Percentiles rank a stretch among this genome's conserved stretches.
Conservation (phyloP, 2,888 invertebrate genomes). For the Amiota communis region DNA sequence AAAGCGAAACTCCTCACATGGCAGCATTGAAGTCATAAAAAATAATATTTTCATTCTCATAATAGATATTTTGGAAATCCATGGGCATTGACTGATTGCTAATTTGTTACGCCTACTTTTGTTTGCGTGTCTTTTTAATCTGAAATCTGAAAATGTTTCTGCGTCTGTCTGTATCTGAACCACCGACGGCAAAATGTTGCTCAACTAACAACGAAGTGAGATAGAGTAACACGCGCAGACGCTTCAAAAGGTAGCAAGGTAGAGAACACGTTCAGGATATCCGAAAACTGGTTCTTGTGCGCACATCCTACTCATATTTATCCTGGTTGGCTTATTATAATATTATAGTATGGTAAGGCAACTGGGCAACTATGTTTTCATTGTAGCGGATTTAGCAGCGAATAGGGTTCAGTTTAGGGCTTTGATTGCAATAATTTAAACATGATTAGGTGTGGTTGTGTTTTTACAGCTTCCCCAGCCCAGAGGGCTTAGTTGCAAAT, state of each 20-base stretch:
- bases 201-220: no score
- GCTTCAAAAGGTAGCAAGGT: constrained; percentile 15
- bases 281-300: constrained; percentile 62
- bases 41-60: background rate
- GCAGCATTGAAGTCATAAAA: constrained; percentile 31
- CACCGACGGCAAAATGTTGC: no score
- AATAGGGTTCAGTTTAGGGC: constrained; percentile 35
- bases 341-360: background rate
- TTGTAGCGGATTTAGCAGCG: constrained; percentile 40
- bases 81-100: constrained; percentile 61
- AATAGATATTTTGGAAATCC: background rate
- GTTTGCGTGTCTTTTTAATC: constrained; percentile 42
- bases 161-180: no score
- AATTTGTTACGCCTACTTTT: constrained; percentile 69
- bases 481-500: constrained; percentile 59
- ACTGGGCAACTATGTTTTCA: constrained; percentile 35
- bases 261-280: background rate
- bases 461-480: constrained; percentile 71
- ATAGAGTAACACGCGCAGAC: constrained; percentile 57
- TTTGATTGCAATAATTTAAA: constrained; percentile 71
- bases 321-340: constrained; percentile 52
- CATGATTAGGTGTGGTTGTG: constrained; percentile 72
- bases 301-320: constrained; percentile 46
- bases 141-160: background rate
- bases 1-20: constrained; percentile 36